Percentiles rank a stretch among this genome's conserved stretches.
These are phyloP conservation scores for Machimus rusticus DNA, from an alignment of 2,888 invertebrate species.

Conservation along the genomic window DNA sequence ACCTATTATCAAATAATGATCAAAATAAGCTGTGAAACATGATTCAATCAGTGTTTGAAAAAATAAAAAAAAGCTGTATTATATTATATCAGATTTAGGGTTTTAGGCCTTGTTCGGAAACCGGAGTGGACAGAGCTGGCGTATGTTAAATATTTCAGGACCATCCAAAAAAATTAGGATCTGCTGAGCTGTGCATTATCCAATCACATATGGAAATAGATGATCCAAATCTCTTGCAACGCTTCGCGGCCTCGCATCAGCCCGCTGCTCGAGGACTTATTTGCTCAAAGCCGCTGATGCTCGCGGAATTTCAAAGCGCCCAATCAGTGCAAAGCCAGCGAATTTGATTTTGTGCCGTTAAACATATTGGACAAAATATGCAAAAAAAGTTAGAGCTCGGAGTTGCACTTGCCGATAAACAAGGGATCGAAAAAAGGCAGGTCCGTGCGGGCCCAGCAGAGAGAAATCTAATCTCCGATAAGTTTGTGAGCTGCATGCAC, in stretches of 20 bases:
- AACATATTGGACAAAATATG: neutral
- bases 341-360: neutral
- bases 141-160: neutral
- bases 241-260: neutral
- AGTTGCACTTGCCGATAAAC: neutral
- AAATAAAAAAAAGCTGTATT: neutral
- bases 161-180: neutral
- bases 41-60: neutral
- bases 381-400: neutral
- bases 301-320: neutral
- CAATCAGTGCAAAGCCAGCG: neutral
- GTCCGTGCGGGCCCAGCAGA: neutral
- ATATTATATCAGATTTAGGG: neutral
- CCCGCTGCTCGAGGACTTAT: neutral
- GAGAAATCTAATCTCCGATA: conserved; percentile 26
- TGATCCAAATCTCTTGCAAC: neutral
- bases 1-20: too few relatives aligned
- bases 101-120: neutral
- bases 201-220: neutral
- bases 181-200: neutral
- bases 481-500: conserved; percentile 25
- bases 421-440: neutral
- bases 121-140: neutral
- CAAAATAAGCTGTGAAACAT: neutral
- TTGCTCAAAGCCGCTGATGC: neutral